Conservation (phyloP, 1,140 invertebrate species). For the Drosophila watanabei region DNA sequence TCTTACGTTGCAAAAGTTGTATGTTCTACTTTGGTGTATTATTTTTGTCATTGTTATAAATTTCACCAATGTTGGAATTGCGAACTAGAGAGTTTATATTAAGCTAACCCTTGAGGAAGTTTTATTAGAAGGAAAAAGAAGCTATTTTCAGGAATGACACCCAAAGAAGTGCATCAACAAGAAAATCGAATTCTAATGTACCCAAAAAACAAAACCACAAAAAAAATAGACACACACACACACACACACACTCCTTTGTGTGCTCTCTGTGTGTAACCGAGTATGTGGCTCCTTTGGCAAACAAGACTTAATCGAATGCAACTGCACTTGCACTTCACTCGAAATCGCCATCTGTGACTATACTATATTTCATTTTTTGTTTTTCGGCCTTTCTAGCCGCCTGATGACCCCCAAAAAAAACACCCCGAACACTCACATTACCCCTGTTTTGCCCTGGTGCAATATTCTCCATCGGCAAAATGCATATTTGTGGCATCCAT, state of each 20-base stretch:
- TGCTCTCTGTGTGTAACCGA: slow-evolving; percentile 22
- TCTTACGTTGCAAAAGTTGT: neutral
- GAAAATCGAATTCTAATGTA: slow-evolving; percentile 15
- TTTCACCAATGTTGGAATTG: neutral
- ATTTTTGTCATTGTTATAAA: neutral
- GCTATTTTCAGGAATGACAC: neutral
- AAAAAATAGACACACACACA: neutral
- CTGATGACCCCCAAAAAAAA: neutral
- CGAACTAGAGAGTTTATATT: neutral
- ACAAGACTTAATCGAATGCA: slow-evolving; percentile 37
- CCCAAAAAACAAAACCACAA: slow-evolving; percentile 1
- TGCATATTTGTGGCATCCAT: slow-evolving; percentile 53
- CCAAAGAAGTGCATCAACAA: neutral
- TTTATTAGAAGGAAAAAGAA: neutral
- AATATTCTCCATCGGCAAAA: slow-evolving; percentile 36
- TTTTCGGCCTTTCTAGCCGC: neutral
- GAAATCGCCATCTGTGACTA: slow-evolving; percentile 5
- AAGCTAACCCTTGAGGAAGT: neutral
- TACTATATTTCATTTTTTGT: neutral
- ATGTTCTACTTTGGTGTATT: neutral
- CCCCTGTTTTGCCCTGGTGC: neutral
- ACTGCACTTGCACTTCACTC: slow-evolving; percentile 28
- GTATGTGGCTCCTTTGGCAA: slow-evolving; percentile 31
- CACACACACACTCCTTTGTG: neutral
- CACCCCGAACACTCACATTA: slow-evolving; percentile 6